These are phyloP conservation scores for Neoascia interrupta DNA, from an alignment of 2,888 invertebrate species.

Conservation along the genomic window DNA sequence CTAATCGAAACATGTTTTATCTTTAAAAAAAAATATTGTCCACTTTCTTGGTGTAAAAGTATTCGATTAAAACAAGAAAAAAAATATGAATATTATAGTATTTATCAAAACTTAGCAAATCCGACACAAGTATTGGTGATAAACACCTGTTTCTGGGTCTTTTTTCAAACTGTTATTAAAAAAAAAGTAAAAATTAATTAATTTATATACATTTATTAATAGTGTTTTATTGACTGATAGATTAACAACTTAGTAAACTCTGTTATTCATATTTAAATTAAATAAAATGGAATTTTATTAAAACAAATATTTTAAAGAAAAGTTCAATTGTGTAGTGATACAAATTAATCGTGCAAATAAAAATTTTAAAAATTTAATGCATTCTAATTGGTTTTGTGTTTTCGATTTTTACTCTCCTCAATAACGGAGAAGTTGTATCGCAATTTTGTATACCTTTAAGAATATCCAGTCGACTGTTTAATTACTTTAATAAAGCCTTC, in stretches of 20 bases:
- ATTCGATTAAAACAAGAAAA: constrained; percentile 3
- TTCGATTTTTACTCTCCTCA: no score
- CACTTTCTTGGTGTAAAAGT: constrained; percentile 26
- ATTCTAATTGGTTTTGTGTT: background rate
- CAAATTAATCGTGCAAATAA: constrained; percentile 65
- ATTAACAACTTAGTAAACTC: constrained; percentile 73
- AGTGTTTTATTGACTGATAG: constrained; percentile 77
- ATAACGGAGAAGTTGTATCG: no score
- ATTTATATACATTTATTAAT: constrained; percentile 66
- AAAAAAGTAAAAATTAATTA: constrained; percentile 57
- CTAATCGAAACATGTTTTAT: background rate
- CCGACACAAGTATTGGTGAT: constrained; percentile 61
- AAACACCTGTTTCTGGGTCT: constrained; percentile 22
- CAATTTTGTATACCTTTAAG: no score
- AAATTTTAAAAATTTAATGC: constrained; percentile 68
- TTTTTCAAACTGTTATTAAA: constrained; percentile 70
- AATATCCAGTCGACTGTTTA: no score
- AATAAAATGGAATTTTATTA: constrained; percentile 63
- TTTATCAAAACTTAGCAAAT: constrained; percentile 55
- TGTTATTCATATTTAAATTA: constrained; percentile 69
- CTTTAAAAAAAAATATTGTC: constrained; percentile 11
- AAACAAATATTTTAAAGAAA: constrained; percentile 63
- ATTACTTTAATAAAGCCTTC: no score
- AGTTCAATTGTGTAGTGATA: constrained; percentile 64
- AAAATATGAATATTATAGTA: constrained; percentile 5